Percentiles rank a stretch among this genome's conserved stretches.
phyloP scores from a whole-genome alignment of 2,888 invertebrate genomes.

The Hirtodrosophila confusa region DNA sequence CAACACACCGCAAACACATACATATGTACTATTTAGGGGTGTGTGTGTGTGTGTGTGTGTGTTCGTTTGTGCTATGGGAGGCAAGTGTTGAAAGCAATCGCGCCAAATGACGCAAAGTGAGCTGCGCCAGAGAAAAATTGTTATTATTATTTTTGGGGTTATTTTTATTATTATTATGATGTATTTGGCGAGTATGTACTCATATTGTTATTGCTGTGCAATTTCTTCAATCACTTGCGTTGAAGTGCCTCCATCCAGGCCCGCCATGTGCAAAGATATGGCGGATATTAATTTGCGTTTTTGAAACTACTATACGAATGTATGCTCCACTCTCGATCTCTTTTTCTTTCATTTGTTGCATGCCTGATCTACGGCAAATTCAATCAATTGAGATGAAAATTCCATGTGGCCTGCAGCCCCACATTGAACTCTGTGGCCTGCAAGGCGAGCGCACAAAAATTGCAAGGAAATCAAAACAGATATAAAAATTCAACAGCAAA shows the following conservation, averaged over 20 bases:
- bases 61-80: conserved; percentile 16
- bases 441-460: conserved; percentile 23
- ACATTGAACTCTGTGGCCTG: conserved; percentile 40
- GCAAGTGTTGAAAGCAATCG: conserved; percentile 58
- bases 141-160: conserved; percentile 54
- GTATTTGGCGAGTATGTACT: conserved; percentile 18
- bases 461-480: conserved; percentile 33
- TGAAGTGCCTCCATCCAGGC: conserved; percentile 21
- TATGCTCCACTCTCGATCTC: not conserved
- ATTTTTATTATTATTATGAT: conserved; percentile 26
- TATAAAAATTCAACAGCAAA: conserved; percentile 5
- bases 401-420: conserved; percentile 27
- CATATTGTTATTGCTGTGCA: conserved; percentile 15
- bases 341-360: not conserved
- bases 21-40: no score
- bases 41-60: conserved; percentile 1
- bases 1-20: no score
- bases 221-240: conserved; percentile 18
- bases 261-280: conserved; percentile 31
- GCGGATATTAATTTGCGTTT: no score
- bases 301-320: not conserved
- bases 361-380: conserved; percentile 42
- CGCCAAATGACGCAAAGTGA: conserved; percentile 69
- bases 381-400: conserved; percentile 39
- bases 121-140: conserved; percentile 61